Base-by-base conservation (phyloP, 92 coral and sea anemone species). In the Hydrozoanthus gracilis region DNA sequence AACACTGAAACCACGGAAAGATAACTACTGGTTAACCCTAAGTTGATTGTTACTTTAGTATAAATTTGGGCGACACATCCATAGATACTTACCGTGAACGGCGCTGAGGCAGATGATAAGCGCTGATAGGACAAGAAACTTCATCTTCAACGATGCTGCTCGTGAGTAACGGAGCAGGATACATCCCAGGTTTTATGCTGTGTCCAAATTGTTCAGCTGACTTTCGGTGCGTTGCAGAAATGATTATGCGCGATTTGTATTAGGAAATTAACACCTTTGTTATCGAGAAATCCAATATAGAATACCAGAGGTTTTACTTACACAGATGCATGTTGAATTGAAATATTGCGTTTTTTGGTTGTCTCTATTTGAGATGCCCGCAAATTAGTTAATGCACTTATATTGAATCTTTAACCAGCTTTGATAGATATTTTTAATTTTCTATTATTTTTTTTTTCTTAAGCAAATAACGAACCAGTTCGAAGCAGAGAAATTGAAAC, bases 211-310 rank as follows among this genome's bases (percentile, higher is more conserved):
- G 58, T 61, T 61, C 84, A 79, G 84, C 73, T 79, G 73, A 2
- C 14, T 16, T 44, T 16, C 7, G 49, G 11, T 64, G n/a, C 4
- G 56, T 79, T 50, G 47, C 44, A 15, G 54, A 16, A 62, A 64
- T 13, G 27, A 9, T 45, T 62, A 11, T 79, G 51, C 64, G 48
- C 64, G 60, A 9, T 79, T 54, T 15, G 84, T 55, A 61, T 79
- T 46, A 62, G 45, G 45, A 46, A 79, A 62, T n/a, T 46, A 46
- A 46, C 84, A 79, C 72, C 73, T 62, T 79, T 79, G 48, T 75
- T 75, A 17, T 6, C n/a, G 8, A 44, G 64, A 79, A 62, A 61
- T 11, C 52, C 15, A 79, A 15, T 61, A n/a, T 62, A 79, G 45
- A 11, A 27, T n/a, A 4, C 8, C 35, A 12, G 4, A 27, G 35